Evolutionary conservation across 2,797 vertebrate species (phyloP).

Genomic region (Chelonia mydas): DNA sequence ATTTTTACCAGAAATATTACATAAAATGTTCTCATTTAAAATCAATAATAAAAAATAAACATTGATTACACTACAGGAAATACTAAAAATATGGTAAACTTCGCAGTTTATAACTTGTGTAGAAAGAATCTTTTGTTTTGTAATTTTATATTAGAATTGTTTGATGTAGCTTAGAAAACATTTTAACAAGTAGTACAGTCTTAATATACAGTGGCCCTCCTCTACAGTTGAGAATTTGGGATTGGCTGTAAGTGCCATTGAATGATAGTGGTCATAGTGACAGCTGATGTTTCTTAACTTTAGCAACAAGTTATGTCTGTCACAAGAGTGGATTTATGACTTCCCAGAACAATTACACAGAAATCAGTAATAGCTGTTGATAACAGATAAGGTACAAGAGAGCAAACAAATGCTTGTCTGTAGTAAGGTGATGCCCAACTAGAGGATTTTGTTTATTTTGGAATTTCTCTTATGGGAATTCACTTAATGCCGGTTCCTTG

Average conservation of each 20-base stretch:
- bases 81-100: conserved; percentile 48
- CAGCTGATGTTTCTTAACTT: background rate
- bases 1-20: conserved; percentile 51
- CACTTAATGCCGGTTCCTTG: background rate
- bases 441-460: fast-evolving
- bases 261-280: background rate
- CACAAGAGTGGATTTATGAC: background rate
- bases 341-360: conserved; percentile 22
- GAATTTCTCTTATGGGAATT: background rate
- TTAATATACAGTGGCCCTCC: conserved; percentile 4
- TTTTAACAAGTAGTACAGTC: background rate
- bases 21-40: conserved; percentile 34
- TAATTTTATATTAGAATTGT: background rate
- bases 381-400: background rate
- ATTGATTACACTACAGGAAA: conserved; percentile 51
- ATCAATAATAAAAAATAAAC: conserved; percentile 26
- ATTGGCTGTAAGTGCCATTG: background rate
- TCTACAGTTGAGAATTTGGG: background rate
- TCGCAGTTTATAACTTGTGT: conserved; percentile 5
- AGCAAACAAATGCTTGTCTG: background rate
- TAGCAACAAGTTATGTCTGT: background rate
- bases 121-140: background rate
- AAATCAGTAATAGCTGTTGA: background rate
- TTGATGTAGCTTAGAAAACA: background rate
- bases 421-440: fast-evolving